Evolutionary conservation across 2,888 invertebrate species (phyloP).

Genomic region (Dicranocentrus wangi): DNA sequence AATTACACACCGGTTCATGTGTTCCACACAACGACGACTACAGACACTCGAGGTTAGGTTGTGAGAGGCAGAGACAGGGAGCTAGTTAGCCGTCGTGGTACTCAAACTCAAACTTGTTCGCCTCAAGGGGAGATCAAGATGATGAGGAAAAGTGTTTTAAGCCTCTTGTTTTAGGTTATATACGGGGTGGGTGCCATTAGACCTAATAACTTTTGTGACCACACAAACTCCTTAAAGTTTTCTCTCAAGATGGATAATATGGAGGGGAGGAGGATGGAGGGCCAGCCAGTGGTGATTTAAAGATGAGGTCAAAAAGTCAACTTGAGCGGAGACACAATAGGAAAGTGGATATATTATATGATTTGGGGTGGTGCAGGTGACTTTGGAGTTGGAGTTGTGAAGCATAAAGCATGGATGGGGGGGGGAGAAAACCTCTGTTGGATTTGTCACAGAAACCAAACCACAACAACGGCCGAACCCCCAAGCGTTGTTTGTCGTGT

Average conservation of each 20-base stretch:
- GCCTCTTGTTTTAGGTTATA: not conserved
- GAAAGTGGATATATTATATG: too few species aligned
- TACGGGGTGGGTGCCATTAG: too few species aligned
- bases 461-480: slow-evolving; percentile 28
- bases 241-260: not conserved
- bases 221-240: not conserved
- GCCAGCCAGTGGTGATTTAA: not conserved
- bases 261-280: not conserved
- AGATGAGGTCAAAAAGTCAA: not conserved
- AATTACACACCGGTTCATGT: too few species aligned
- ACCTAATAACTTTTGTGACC: slow-evolving; percentile 16
- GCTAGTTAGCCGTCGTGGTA: too few species aligned
- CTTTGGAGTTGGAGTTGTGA: too few species aligned
- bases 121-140: slow-evolving; percentile 7
- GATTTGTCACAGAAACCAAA: slow-evolving; percentile 32
- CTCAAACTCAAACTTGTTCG: not conserved
- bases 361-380: too few species aligned
- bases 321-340: not conserved
- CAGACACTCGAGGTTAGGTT: too few species aligned
- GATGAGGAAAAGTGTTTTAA: slow-evolving; percentile 4
- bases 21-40: too few species aligned
- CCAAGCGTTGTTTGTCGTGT: not conserved
- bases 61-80: too few species aligned
- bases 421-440: slow-evolving; percentile 1
- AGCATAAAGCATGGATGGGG: too few species aligned